Conservation (phyloP, 1,140 invertebrate species). For the Reticulitermes speratus region DNA sequence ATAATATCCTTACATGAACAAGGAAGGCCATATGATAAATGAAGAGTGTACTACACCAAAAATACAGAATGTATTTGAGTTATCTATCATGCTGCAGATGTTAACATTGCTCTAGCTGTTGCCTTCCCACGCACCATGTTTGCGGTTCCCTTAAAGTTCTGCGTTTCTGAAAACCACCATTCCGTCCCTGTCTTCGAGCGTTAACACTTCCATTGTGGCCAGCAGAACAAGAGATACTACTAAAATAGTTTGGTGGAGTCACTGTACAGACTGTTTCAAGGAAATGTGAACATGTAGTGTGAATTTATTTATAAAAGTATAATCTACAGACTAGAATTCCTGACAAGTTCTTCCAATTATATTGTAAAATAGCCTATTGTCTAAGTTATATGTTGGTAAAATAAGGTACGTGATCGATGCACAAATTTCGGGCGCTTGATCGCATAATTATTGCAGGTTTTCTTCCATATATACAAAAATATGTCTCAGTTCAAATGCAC, state of each 20-base stretch:
- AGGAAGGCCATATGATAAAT: too few relatives aligned
- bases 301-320: background rate
- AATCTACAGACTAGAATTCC: too few relatives aligned
- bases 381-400: too few relatives aligned
- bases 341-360: too few relatives aligned
- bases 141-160: constrained; percentile 8
- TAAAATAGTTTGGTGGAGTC: background rate
- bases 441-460: too few relatives aligned
- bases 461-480: too few relatives aligned
- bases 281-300: background rate
- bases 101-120: background rate
- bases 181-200: background rate
- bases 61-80: background rate
- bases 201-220: background rate
- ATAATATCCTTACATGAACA: too few relatives aligned
- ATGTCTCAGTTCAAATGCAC: too few relatives aligned
- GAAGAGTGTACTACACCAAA: background rate
- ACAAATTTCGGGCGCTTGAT: too few relatives aligned
- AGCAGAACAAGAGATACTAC: background rate
- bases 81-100: background rate
- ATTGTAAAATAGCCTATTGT: too few relatives aligned
- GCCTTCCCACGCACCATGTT: background rate
- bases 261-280: background rate
- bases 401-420: too few relatives aligned
- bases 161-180: background rate